Evolutionary conservation across 2,113 vertebrate genomes (phyloP), one percentile per base, ranked within the genome.

Genomic region (Catharus minimus): DNA sequence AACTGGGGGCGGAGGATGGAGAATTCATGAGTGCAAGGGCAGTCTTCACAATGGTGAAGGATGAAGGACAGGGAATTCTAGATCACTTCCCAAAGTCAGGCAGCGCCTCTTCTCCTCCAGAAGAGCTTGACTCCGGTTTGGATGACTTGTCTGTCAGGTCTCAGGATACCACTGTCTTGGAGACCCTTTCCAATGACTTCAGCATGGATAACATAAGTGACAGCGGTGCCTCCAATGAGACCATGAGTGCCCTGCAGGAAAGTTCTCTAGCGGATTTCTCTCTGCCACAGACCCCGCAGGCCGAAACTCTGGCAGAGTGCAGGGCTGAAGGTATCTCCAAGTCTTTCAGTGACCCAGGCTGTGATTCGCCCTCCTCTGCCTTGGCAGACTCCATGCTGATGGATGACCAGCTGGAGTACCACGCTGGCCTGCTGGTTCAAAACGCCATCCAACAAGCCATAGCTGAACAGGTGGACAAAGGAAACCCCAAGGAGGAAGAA

Each of bases 121-220:
- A 99, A 55, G 99, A 99, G 95, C 98, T 98, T 3, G 99, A 99
- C 96, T 99, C 99, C 0, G 99, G 99, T 61, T 95, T 99, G 93
- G 99, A 99, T 86, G 99, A 99, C 57, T 73, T 99, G 74, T 99
- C 99, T 2, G 96, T 99, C 72, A 98, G 98, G 88, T 99, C 99
- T 83, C 99, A 99, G 97, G 99, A 99, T 90, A 99, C 98, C 16
- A 98, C 99, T 0, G 92, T 98, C 43, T 94, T 98, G 93, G 98
- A 98, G 95, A 98, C 98, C 13, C 97, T 98, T 87, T 98, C 98
- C 88, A 98, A 98, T 88, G 98, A 98, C 79, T 99, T 99, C 67
- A 99, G 99, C 96, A 98, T 99, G 98, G 99, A 99, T 94, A 99
- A 98, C 66, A 95, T 99, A 71, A 99, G 99, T 0, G 99, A 99